Conservation (phyloP, 2,888 invertebrate species). For the Drosophila mettleri region DNA sequence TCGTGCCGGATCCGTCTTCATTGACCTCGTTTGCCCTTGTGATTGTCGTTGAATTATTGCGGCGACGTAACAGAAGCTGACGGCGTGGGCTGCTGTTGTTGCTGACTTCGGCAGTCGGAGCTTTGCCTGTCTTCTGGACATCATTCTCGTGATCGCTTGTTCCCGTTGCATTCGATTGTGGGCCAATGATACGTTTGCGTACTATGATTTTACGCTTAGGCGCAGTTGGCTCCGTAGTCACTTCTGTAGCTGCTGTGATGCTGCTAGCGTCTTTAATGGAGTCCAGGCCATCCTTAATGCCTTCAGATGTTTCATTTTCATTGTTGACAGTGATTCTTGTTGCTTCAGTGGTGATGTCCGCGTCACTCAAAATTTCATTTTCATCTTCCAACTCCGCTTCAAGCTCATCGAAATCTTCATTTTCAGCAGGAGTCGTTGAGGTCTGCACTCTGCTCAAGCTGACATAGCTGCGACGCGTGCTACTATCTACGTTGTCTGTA, state of each 20-base stretch:
- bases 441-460: background rate
- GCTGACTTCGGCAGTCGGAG: background rate
- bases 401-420: background rate
- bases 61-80: background rate
- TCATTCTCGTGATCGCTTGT: background rate
- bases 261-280: background rate
- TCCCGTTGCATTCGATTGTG: background rate
- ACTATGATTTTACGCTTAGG: background rate
- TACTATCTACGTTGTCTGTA: background rate
- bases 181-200: background rate
- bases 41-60: background rate
- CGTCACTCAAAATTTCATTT: background rate
- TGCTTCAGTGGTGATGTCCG: background rate
- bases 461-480: background rate
- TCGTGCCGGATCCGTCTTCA: background rate
- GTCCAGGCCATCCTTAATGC: background rate
- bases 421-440: background rate
- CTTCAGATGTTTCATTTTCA: background rate
- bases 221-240: background rate
- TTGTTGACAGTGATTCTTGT: background rate
- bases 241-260: background rate
- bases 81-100: background rate
- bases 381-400: slow-evolving; percentile 4
- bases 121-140: too few relatives aligned
- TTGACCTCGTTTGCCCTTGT: background rate